Base-by-base conservation (phyloP, 2,797 vertebrate genomes). In the Periophthalmus magnuspinnatus region DNA sequence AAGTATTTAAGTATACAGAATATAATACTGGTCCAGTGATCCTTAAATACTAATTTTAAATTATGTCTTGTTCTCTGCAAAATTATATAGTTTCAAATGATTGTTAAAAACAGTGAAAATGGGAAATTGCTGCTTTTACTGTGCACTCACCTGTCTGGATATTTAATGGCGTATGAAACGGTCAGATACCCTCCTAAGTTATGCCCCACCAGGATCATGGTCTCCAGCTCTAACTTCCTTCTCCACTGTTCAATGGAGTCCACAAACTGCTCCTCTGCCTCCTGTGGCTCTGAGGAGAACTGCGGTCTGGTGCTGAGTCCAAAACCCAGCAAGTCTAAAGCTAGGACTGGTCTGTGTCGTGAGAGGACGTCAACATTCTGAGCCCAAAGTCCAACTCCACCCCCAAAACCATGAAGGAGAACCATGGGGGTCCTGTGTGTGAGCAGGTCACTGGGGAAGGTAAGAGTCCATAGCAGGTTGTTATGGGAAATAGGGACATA, bases 241-340 rank as follows among this genome's bases (percentile, higher is more conserved):
- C 97, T 94, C 97, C 97, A 99, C 74, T 96, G 93, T 81, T 99
- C 97, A 54, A 98, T 93, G 32, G 96, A 95, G 70, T 96, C 95
- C 82, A 99, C 95, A 90, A 97, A 98, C 90, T 96, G 95, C 48
- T 94, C 93, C 90, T 99, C 97, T 5, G 93, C 95, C 82, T 93
- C 90, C 59, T 81, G 88, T 5, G 96, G 92, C 0, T 97, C 93
- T 0, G 81, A 82, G 68, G 94, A 91, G 84, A 99, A 98, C 41
- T 79, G 78, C 3, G 96, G 95, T 68, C 97, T 92, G 88, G 94
- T 97, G 89, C 97, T 99, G 83, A 91, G 95, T n/a, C 97, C 97
- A 74, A 98, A 99, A 67, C 97, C 97, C 88, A 98, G 86, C 52
- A 98, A 89, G 88, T 99, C 97, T 0, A 97, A 86, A 72, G 97